Conservation (phyloP, 2,797 vertebrate genomes). For the Hypotaenidia okinawae region DNA sequence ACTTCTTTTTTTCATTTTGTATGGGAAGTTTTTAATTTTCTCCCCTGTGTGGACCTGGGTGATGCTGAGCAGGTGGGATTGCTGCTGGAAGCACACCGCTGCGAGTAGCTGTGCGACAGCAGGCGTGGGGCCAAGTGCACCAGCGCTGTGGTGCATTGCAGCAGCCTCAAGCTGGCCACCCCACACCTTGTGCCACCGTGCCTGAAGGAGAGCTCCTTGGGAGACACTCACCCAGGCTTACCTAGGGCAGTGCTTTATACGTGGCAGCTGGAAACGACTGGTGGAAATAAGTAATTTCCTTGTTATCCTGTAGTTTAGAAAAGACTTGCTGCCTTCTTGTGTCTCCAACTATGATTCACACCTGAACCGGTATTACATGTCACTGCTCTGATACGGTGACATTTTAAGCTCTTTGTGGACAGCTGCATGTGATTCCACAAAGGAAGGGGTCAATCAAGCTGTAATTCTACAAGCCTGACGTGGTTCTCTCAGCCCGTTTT, state of each 20-base stretch:
- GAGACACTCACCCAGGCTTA: neutral
- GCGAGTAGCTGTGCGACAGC: accelerated
- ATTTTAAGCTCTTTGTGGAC: neutral
- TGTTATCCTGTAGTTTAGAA: neutral
- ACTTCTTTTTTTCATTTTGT: accelerated
- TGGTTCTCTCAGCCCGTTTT: neutral
- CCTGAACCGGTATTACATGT: accelerated
- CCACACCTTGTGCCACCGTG: accelerated
- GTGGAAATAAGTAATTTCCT: neutral
- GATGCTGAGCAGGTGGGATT: neutral
- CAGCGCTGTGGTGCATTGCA: accelerated
- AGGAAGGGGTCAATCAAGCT: neutral
- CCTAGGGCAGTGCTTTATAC: neutral
- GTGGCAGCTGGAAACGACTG: neutral
- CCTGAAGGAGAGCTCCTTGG: neutral
- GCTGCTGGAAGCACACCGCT: accelerated
- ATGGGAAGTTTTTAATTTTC: accelerated
- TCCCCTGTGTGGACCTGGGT: accelerated
- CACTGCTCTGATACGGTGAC: accelerated
- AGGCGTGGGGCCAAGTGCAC: accelerated
- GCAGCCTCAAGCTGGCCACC: accelerated
- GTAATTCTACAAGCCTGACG: neutral
- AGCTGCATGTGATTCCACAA: neutral
- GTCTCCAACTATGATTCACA: neutral
- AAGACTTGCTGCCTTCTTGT: neutral